phyloP scores from a whole-genome alignment of 2,113 vertebrate genomes.

The Sterrhoptilus dennistouni region DNA sequence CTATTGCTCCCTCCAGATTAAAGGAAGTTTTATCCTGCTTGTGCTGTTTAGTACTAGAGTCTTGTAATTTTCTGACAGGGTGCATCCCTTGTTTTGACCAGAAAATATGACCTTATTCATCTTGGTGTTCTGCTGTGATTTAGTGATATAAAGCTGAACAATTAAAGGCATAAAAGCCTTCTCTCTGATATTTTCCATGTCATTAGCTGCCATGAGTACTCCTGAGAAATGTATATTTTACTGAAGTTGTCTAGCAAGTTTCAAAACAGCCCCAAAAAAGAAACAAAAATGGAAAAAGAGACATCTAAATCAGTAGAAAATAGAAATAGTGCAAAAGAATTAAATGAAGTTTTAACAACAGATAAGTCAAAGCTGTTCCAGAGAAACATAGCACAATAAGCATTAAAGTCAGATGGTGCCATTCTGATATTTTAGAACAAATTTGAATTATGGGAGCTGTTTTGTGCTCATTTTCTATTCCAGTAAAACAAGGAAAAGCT shows the following conservation, averaged over 20 bases:
- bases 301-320: not conserved
- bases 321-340: not conserved
- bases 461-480: not conserved
- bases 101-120: not conserved
- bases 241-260: not conserved
- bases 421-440: not conserved
- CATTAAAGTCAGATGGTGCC: not conserved
- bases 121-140: not conserved
- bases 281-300: not conserved
- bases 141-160: not conserved
- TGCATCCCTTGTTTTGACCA: not conserved
- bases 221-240: not conserved
- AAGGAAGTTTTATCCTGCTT: not conserved
- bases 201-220: not conserved
- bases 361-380: not conserved
- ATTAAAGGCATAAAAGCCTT: not conserved
- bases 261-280: not conserved
- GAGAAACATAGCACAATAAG: not conserved
- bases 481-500: not conserved
- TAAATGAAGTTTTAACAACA: not conserved
- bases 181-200: not conserved
- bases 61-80: not conserved
- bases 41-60: not conserved
- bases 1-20: not conserved
- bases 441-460: not conserved